phyloP scores from a whole-genome alignment of 2,888 invertebrate species.

The Galeruca laticollis region DNA sequence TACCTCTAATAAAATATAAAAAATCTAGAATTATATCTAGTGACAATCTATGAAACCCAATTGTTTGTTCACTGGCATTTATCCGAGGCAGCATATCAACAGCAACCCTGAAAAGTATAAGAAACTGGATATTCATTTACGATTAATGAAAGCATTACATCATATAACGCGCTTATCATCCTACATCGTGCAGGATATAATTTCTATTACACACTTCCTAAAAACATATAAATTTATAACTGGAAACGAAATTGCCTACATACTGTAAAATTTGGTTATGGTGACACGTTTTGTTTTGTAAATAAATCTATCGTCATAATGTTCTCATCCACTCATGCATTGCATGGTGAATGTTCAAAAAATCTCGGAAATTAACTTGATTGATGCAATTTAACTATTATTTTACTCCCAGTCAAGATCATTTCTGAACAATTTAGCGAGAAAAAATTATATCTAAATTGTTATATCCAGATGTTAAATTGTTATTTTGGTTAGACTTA shows the following conservation, averaged over 20 bases:
- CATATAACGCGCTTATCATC: not conserved
- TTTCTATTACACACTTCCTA: conserved; percentile 1
- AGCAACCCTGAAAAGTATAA: not conserved
- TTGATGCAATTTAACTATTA: not conserved
- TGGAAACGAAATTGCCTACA: not conserved
- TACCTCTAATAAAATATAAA: too few species aligned
- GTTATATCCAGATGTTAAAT: not conserved
- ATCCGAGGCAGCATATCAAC: not conserved
- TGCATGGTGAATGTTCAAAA: conserved; percentile 4
- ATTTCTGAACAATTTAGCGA: not conserved
- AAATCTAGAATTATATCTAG: too few species aligned
- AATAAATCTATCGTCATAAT: not conserved
- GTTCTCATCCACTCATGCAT: not conserved
- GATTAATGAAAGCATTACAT: not conserved
- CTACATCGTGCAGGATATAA: conserved; percentile 1
- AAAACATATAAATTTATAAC: not conserved
- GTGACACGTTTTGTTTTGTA: not conserved
- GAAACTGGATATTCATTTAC: not conserved
- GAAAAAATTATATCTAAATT: not conserved
- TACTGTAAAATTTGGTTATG: not conserved
- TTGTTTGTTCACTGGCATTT: not conserved
- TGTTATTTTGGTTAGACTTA: too few species aligned
- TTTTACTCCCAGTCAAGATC: not conserved
- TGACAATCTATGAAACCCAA: not conserved
- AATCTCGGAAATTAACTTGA: conserved; percentile 9